Percentiles rank a stretch among this genome's conserved stretches.
These are phyloP conservation scores for Bombus breviceps DNA, from an alignment of 1,140 invertebrate species.

Conservation along the genomic window DNA sequence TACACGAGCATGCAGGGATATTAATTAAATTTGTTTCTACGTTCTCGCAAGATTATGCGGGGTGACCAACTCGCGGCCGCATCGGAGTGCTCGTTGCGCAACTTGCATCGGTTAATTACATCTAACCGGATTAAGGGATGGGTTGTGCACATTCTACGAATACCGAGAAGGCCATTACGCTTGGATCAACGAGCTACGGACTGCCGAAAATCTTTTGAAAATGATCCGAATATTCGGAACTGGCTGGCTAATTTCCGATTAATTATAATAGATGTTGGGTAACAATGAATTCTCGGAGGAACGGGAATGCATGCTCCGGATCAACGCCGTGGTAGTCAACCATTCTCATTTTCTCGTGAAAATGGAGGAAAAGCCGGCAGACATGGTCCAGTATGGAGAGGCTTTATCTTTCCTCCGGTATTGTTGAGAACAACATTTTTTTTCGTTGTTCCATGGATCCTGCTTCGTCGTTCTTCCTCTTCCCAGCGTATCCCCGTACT, in stretches of 20 bases:
- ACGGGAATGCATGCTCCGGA: no score
- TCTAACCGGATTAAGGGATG: constrained; percentile 34
- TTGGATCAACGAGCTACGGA: neutral
- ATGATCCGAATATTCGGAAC: neutral
- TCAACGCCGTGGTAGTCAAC: neutral
- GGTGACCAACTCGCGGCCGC: neutral
- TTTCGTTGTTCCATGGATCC: constrained; percentile 26
- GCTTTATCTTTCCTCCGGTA: neutral
- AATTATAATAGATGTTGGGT: neutral
- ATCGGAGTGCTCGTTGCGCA: neutral
- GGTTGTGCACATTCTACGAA: constrained; percentile 22
- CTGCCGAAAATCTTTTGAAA: neutral
- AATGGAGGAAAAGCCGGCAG: neutral
- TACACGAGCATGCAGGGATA: neutral
- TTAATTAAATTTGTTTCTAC: constrained; percentile 28
- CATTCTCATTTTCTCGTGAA: constrained; percentile 24
- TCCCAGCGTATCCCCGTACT: constrained; percentile 14
- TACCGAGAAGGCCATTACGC: neutral
- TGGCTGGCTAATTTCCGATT: neutral
- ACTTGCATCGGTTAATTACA: constrained; percentile 51
- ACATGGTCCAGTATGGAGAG: neutral
- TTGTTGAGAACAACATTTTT: constrained; percentile 30
- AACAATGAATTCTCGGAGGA: no score
- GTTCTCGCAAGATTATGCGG: neutral
- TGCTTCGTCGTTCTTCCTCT: constrained; percentile 53